These are phyloP conservation scores for Melanchra persicariae DNA, from an alignment of 2,888 invertebrate genomes.

Conservation along the genomic window DNA sequence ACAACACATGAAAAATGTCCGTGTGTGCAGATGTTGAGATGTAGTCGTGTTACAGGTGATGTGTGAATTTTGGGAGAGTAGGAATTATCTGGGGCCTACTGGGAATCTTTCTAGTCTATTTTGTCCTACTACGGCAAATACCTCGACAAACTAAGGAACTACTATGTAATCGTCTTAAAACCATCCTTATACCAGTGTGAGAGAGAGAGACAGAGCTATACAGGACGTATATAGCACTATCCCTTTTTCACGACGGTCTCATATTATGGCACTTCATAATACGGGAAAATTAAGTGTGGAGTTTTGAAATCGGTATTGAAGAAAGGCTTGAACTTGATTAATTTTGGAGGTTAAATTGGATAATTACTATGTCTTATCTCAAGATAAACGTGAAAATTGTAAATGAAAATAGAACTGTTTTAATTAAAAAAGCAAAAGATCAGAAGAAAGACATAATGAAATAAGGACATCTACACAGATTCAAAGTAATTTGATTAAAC, in stretches of 20 bases:
- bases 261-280: no score
- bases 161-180: no score
- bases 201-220: neutral
- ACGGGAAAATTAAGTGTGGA: no score
- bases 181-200: neutral
- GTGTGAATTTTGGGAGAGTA: neutral
- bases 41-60: constrained; percentile 23
- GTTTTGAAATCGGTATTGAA: no score
- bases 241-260: neutral
- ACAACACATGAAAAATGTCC: constrained; percentile 61
- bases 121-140: no score
- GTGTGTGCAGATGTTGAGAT: constrained; percentile 61
- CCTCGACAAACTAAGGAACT: no score
- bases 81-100: neutral
- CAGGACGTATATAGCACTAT: neutral
- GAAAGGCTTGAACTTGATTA: no score
- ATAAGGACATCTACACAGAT: neutral
- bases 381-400: neutral
- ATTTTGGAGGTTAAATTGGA: no score
- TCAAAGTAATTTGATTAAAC: constrained; percentile 3
- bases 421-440: neutral
- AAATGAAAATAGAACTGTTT: no score
- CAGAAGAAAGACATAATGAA: neutral
- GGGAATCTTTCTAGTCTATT: no score
- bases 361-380: neutral